Base-by-base conservation (phyloP, 2,113 vertebrate species). In the Cyanoliseus patagonus region DNA sequence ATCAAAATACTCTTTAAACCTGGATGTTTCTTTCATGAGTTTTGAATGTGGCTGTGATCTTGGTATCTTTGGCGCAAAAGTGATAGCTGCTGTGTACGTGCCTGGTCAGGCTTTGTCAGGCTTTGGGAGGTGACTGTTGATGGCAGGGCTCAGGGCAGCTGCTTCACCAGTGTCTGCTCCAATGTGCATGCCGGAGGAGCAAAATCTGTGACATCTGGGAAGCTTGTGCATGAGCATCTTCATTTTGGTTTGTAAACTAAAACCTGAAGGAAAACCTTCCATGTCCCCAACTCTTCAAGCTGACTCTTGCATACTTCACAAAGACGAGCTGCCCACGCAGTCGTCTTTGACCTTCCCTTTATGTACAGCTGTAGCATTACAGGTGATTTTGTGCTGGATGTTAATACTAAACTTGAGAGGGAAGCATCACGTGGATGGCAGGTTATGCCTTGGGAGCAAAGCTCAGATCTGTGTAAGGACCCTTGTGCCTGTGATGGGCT, bases 301-400 rank as follows among this genome's bases (percentile, higher is more conserved):
- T 35, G 55, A 30, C 23, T 81, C 64, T 62, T 30, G 20, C 11
- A 3, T 8, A 5, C 42, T 11, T 83, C 47, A 25, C 27, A 39
- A 27, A 62, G 66, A 17, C 3, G 13, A 37, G 5, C 11, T 47
- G 39, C 53, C 10, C 25, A 4, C 0, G 0, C 37, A 33, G 46
- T 17, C 33, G 11, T 6, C 10, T 84, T n/a, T 51, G 33, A 7
- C 11, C 27, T 31, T 57, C 31, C 3, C 5, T 78, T 44, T 24
- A 15, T 1, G 7, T 5, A 5, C 30, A 24, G 18, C 30, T 55
- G 17, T 24, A 23, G 16, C 0, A 2, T 11, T 30, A 3, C 33
- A 10, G 37, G 16, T 46, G 80, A 15, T 18, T 41, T 62, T 2
- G 17, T 25, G 46, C 7, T 78, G 72, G 84, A 1, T 44, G 16